These are phyloP conservation scores for Pionites leucogaster DNA, from an alignment of 2,113 vertebrate genomes.

Conservation along the genomic window DNA sequence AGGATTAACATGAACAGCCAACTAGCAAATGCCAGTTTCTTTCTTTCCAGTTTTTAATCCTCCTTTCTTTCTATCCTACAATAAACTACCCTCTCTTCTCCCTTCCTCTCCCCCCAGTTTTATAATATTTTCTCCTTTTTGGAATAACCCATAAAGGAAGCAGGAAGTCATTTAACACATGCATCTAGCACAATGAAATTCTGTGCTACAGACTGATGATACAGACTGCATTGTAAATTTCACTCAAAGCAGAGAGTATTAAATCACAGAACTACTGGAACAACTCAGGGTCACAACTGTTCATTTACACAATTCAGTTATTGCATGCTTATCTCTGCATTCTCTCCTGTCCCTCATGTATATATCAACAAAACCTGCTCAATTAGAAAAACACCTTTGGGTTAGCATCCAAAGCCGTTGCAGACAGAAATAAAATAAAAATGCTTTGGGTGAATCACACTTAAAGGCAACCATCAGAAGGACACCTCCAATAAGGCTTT, in stretches of 20 bases:
- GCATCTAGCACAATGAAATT: neutral
- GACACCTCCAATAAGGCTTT: neutral
- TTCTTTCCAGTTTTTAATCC: neutral
- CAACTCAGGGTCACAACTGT: neutral
- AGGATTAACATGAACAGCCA: slow-evolving; percentile 45
- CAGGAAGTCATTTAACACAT: neutral
- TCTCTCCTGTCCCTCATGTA: neutral
- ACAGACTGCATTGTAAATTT: neutral
- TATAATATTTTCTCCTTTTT: neutral
- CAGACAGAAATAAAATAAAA: neutral
- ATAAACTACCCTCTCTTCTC: neutral
- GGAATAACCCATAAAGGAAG: neutral
- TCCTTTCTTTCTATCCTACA: neutral
- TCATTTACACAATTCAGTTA: neutral
- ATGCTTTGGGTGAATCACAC: neutral
- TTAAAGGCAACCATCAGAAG: neutral
- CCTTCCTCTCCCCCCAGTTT: neutral
- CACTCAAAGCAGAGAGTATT: neutral
- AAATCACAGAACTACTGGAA: neutral
- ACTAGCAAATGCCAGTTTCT: neutral
- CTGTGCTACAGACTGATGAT: neutral
- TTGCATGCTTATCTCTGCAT: neutral
- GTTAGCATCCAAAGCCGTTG: neutral
- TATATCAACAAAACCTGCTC: neutral
- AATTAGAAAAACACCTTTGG: neutral